Conservation (phyloP, 2,888 invertebrate genomes). For the Euphydryas editha region DNA sequence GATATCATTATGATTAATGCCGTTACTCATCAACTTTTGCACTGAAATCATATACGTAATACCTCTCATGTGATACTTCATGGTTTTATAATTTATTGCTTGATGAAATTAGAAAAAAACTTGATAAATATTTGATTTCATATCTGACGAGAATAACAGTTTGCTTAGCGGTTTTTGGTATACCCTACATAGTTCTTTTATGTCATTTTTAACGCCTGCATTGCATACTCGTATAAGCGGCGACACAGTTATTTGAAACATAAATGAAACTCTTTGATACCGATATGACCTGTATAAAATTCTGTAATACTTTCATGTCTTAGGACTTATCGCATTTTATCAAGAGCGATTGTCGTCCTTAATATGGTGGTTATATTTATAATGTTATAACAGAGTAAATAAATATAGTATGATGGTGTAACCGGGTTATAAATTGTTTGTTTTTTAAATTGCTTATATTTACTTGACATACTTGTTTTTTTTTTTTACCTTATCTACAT, state of each 20-base stretch:
- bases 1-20: not conserved
- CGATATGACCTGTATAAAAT: not conserved
- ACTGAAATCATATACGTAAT: not conserved
- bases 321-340: not conserved
- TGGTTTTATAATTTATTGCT: not conserved
- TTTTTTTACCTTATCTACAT: slow-evolving; percentile 19
- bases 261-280: too few relatives aligned
- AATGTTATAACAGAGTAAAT: slow-evolving; percentile 23
- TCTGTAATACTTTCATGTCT: not conserved
- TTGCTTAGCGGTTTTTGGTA: too few relatives aligned
- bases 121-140: not conserved
- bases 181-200: too few relatives aligned
- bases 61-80: not conserved
- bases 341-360: slow-evolving; percentile 13
- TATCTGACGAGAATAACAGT: too few relatives aligned
- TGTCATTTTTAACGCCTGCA: too few relatives aligned
- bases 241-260: too few relatives aligned
- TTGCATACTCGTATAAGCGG: too few relatives aligned
- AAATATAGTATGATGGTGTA: slow-evolving; percentile 18
- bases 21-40: not conserved
- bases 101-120: not conserved
- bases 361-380: slow-evolving; percentile 7
- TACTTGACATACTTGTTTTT: slow-evolving; percentile 21
- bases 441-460: slow-evolving; percentile 23
- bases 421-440: slow-evolving; percentile 39